Evolutionary conservation across 2,888 invertebrate genomes (phyloP), one percentile per base, ranked within the genome.

Genomic region (Icerya purchasi): DNA sequence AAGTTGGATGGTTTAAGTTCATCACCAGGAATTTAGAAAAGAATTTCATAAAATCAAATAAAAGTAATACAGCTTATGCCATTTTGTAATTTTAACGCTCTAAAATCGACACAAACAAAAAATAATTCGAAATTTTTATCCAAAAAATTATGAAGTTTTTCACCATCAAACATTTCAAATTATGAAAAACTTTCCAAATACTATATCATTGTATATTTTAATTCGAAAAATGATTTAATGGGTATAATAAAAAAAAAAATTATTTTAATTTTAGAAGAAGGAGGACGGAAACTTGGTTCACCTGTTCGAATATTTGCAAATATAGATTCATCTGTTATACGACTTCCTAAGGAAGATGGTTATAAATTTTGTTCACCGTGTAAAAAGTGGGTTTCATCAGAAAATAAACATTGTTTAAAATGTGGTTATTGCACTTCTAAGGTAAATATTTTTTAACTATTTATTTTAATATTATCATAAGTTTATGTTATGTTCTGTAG

Each of bases 281-380:
- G 73, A 56, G 78, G 78, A 22, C 76, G 80, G 22, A 84, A 84
- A 68, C 74, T 80, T 24, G 86, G 86, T 0, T 90, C 91, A 0
- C 89, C 90, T 0, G 86, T 92, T 1, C 76, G 93, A 18, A 79
- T 93, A 65, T 93, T 89, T 68, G 92, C 91, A 1, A 92, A 91
- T 71, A 72, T 90, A 5, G 57, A 63, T 21, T 76, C 79, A 0
- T 68, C 72, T 2, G 69, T 70, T 57, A 67, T 81, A 49, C 63
- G 67, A 68, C 75, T 73, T 69, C 84, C 78, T 64, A 70, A 69
- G 68, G 75, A 70, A 63, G 82, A 76, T 71, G 83, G 81, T 64
- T 91, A 77, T 74, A 83, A 76, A 73, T 78, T 77, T 65, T 93
- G 93, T 68, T 71, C 76, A 1, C 73, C 73, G 57, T 93, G 93